phyloP scores from a whole-genome alignment of 2,113 vertebrate species.

The Lipotes vexillifer region DNA sequence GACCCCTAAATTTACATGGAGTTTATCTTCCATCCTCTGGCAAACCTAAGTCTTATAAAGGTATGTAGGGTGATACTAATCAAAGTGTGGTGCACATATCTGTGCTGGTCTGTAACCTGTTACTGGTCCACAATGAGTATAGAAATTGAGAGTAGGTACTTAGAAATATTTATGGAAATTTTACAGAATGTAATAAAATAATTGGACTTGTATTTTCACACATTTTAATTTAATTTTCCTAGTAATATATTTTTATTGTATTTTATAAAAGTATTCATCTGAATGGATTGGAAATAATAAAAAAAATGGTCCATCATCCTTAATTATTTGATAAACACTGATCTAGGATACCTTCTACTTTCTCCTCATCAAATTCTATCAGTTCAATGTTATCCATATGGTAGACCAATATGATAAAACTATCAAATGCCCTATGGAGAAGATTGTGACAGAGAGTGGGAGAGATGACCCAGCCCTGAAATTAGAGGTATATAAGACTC shows the following conservation, averaged over 20 bases:
- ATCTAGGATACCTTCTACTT: background rate
- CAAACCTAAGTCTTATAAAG: background rate
- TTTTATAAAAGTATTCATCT: background rate
- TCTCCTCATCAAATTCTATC: background rate
- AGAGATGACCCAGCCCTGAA: background rate
- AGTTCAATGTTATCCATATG: background rate
- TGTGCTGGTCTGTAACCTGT: background rate
- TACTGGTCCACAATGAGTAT: background rate
- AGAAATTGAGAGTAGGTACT: background rate
- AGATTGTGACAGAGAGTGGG: background rate
- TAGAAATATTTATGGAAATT: background rate
- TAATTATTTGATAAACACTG: background rate
- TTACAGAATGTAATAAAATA: background rate
- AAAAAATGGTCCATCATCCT: background rate
- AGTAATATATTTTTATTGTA: background rate
- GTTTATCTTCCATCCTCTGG: background rate
- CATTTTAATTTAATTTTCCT: background rate
- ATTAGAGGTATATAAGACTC: background rate
- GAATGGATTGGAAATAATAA: background rate
- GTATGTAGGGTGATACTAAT: background rate
- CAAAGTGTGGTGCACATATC: background rate
- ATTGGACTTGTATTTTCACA: background rate
- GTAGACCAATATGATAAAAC: background rate
- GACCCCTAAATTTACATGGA: background rate
- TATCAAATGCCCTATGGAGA: background rate